Evolutionary conservation across 1,140 invertebrate genomes (phyloP).

Genomic region (Aphaenogaster floridana): DNA sequence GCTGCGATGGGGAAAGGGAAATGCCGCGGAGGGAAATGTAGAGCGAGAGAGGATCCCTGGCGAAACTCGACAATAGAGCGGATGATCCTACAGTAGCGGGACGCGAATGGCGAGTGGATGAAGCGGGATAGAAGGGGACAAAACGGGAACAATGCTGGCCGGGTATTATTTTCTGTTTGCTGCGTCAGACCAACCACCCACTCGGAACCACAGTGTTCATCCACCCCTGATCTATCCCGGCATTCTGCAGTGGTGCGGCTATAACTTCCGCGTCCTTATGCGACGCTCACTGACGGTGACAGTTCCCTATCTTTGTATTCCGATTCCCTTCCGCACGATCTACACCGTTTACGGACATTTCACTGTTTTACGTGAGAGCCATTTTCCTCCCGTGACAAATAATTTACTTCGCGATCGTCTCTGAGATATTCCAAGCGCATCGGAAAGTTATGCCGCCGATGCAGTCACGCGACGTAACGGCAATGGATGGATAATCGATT

Average conservation of each 20-base stretch:
- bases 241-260: background rate
- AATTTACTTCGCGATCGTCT: constrained; percentile 44
- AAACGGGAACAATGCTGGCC: constrained; percentile 74
- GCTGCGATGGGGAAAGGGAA: constrained; percentile 21
- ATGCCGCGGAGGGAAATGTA: constrained; percentile 57
- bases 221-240: constrained; percentile 44
- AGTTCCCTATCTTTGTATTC: background rate
- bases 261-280: constrained; percentile 45
- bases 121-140: constrained; percentile 66
- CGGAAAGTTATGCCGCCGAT: constrained; percentile 15
- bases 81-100: constrained; percentile 71
- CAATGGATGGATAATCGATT: constrained; percentile 43
- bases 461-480: constrained; percentile 33
- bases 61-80: constrained; percentile 75
- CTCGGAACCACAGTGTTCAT: constrained; percentile 52
- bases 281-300: background rate
- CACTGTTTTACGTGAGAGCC: constrained; percentile 22
- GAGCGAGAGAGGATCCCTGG: constrained; percentile 56
- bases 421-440: constrained; percentile 36
- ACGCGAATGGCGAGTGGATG: constrained; percentile 62
- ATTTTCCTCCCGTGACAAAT: constrained; percentile 19
- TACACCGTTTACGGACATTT: constrained; percentile 18
- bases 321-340: background rate
- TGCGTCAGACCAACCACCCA: constrained; percentile 74
- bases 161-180: constrained; percentile 80